Evolutionary conservation across 2,113 vertebrate species (phyloP).

Genomic region (Polypterus bichir): DNA sequence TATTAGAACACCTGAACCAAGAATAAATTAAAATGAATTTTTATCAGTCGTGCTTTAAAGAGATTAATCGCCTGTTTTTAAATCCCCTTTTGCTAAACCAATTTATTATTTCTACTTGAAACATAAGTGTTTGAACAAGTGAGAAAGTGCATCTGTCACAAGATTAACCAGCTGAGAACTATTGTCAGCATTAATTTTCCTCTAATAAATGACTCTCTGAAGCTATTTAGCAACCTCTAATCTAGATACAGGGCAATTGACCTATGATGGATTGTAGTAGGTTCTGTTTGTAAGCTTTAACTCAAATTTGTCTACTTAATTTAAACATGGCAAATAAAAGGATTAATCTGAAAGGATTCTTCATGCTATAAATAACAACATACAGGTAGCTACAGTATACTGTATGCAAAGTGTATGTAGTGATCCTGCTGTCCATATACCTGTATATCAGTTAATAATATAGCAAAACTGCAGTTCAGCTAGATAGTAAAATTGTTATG

Average conservation of each 20-base stretch:
- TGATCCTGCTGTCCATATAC: conserved; percentile 28
- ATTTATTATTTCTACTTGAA: conserved; percentile 38
- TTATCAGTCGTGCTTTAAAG: conserved; percentile 9
- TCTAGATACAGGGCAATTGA: conserved; percentile 49
- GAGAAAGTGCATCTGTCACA: conserved; percentile 56
- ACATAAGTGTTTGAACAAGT: conserved; percentile 52
- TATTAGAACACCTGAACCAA: not conserved
- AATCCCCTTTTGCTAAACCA: not conserved
- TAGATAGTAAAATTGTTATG: too few relatives aligned
- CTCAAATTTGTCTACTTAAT: conserved; percentile 51
- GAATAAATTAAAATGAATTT: not conserved
- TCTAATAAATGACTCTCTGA: conserved; percentile 59
- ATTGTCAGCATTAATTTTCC: conserved; percentile 61
- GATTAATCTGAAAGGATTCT: conserved; percentile 39
- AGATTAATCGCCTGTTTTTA: conserved; percentile 22
- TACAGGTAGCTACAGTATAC: conserved; percentile 34
- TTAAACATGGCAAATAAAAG: conserved; percentile 50
- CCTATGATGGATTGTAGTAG: conserved; percentile 50
- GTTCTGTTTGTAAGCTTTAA: conserved; percentile 58
- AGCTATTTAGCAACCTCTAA: conserved; percentile 57
- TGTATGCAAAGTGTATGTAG: conserved; percentile 32
- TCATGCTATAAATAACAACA: conserved; percentile 43
- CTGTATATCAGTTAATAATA: too few relatives aligned
- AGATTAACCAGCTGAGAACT: conserved; percentile 62
- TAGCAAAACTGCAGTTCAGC: too few relatives aligned